Percentiles rank a stretch among this genome's conserved stretches.
phyloP scores from a whole-genome alignment of 2,888 invertebrate genomes.

The Elmis aenea region DNA sequence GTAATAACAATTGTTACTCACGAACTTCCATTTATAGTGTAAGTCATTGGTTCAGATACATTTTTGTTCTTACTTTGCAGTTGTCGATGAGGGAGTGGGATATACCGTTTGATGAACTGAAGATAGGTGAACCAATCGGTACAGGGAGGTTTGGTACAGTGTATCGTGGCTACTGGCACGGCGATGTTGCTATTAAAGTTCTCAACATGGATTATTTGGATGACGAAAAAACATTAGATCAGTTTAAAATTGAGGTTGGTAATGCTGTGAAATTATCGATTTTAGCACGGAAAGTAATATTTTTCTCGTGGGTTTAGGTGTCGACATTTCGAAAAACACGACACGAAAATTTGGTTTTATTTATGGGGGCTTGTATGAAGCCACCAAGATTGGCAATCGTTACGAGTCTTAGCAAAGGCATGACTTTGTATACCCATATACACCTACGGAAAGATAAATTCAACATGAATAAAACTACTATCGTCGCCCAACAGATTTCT shows the following conservation, averaged over 20 bases:
- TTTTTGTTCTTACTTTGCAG: conserved; percentile 51
- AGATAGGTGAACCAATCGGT: conserved; percentile 82
- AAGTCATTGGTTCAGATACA: too few species aligned
- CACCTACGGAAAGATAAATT: conserved; percentile 91
- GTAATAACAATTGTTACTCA: too few species aligned
- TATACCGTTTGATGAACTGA: conserved; percentile 93
- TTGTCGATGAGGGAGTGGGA: conserved; percentile 94
- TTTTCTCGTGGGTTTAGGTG: conserved; percentile 52
- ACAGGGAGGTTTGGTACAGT: conserved; percentile 93
- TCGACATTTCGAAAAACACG: conserved; percentile 95
- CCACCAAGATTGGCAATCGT: conserved; percentile 94
- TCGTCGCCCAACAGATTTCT: conserved; percentile 94
- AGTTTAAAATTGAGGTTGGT: conserved; percentile 86
- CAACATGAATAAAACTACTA: conserved; percentile 85
- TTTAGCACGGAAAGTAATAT: not conserved
- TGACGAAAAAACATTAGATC: conserved; percentile 84
- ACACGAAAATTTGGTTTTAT: conserved; percentile 96
- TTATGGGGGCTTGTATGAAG: conserved; percentile 99
- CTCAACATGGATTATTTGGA: conserved; percentile 87
- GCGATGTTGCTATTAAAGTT: conserved; percentile 95
- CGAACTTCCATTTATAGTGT: too few species aligned
- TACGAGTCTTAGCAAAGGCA: conserved; percentile 94
- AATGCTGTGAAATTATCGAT: conserved; percentile 2
- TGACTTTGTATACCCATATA: conserved; percentile 89
- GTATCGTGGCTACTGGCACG: conserved; percentile 94